Evolutionary conservation across 1,140 invertebrate genomes (phyloP).

Genomic region (Caenorhabditis brenneri): DNA sequence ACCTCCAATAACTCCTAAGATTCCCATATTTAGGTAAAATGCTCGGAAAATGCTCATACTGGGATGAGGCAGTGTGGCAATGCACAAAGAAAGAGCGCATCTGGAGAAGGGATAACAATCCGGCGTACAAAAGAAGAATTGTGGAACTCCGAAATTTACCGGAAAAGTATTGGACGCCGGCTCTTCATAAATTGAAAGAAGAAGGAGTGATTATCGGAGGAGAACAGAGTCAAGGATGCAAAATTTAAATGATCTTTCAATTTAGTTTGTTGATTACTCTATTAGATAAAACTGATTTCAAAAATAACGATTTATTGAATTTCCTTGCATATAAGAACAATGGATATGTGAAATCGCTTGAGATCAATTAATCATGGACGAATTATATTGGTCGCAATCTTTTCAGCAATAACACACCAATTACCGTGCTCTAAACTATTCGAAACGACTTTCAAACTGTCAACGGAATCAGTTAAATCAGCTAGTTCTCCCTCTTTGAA

Average conservation of each 20-base stretch:
- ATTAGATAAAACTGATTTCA: neutral
- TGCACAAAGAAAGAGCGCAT: conserved; percentile 69
- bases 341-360: neutral
- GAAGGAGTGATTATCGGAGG: conserved; percentile 57
- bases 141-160: conserved; percentile 62
- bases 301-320: no score
- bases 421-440: conserved; percentile 53
- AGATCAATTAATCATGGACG: neutral
- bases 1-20: neutral
- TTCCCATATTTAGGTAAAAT: conserved; percentile 45
- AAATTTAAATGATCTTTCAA: conserved; percentile 53
- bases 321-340: neutral
- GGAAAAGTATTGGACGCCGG: conserved; percentile 65
- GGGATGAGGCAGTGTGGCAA: conserved; percentile 68
- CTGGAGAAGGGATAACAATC: conserved; percentile 66
- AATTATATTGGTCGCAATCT: neutral
- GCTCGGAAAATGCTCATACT: conserved; percentile 63
- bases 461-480: conserved; percentile 37
- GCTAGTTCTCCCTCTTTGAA: conserved; percentile 54
- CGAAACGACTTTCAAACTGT: conserved; percentile 33
- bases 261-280: neutral
- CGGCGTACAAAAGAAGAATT: conserved; percentile 61
- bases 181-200: conserved; percentile 63
- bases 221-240: conserved; percentile 57
- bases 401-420: conserved; percentile 57